Evolutionary conservation across 1,140 invertebrate species (phyloP), one percentile per base, ranked within the genome.

Genomic region (Parapsyche elsis): DNA sequence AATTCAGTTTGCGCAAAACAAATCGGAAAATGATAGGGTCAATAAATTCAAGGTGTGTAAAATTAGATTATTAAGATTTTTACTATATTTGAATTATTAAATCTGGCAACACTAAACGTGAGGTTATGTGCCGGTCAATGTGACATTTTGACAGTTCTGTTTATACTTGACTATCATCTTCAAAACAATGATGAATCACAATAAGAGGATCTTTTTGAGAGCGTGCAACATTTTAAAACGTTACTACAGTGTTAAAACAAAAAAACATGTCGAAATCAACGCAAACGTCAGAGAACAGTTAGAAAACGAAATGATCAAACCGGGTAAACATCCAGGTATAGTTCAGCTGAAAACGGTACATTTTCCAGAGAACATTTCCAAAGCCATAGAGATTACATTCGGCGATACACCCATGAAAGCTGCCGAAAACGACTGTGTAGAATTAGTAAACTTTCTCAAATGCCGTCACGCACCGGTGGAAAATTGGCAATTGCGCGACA

Each of bases 261-360:
- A 10, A 14, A 21, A 73, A 24, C 19, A 61, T 12, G 59, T 81
- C 2, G 73, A 83, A 70, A 26, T 83, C 21, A 53, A 81, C 9
- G 44, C 67, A 57, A 67, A 71, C 9, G 26, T 93, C 12, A 83
- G 89, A 61, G 85, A 90, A 10, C 87, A 87, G 77, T 87, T 94
- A 53, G 89, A 91, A 57, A 87, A 89, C 21, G 86, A 92, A 9
- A 84, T 87, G 76, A 86, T 91, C n/a, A 94, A 94, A 86, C 90
- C 92, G 10, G 89, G 90, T 75, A 90, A 91, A 81, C 94, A 95
- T 90, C 92, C 93, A 16, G 94, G 94, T 71, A 86, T 91, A 9
- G 87, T 90, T 12, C 86, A 86, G 30, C 87, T 88, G 12, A 89
- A 86, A 82, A 81, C 85, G 9, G 85, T 91, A 10, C 49, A 84